phyloP scores from a whole-genome alignment of 2,888 invertebrate genomes.

The Cephus pulcher region DNA sequence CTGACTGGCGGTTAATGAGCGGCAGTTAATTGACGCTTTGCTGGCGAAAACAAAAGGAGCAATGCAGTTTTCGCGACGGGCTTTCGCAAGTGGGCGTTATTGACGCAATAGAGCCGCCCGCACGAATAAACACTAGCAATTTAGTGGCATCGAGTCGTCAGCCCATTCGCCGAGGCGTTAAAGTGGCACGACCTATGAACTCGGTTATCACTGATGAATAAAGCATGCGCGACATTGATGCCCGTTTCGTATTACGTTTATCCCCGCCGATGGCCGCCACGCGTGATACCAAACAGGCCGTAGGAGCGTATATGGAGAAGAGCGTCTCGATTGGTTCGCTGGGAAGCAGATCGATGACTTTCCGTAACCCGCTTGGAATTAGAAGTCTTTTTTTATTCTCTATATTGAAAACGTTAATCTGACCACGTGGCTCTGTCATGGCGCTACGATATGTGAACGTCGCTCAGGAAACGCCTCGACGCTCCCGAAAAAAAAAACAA shows the following conservation, averaged over 20 bases:
- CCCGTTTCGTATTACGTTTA: background rate
- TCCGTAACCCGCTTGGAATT: background rate
- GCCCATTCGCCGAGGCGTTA: conserved; percentile 21
- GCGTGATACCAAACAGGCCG: background rate
- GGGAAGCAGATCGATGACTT: background rate
- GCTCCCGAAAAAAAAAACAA: background rate
- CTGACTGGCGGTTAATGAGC: too few relatives aligned
- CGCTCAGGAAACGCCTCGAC: background rate
- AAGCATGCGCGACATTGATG: conserved; percentile 26
- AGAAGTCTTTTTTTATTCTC: background rate
- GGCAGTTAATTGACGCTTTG: background rate
- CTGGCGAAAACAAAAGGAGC: background rate
- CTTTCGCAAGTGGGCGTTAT: background rate
- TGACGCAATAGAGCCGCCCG: background rate
- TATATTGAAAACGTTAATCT: too few relatives aligned
- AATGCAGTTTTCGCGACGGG: background rate
- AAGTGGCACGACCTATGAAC: conserved; percentile 35
- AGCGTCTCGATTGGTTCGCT: background rate
- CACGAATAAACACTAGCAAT: conserved; percentile 23
- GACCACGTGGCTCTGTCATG: too few relatives aligned
- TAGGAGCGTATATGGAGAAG: background rate
- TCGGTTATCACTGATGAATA: conserved; percentile 38
- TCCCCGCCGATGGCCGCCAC: background rate
- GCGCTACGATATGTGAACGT: background rate
- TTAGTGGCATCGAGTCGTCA: conserved; percentile 16